Conservation (phyloP, 2,888 invertebrate species). For the Nomada lathburiana region DNA sequence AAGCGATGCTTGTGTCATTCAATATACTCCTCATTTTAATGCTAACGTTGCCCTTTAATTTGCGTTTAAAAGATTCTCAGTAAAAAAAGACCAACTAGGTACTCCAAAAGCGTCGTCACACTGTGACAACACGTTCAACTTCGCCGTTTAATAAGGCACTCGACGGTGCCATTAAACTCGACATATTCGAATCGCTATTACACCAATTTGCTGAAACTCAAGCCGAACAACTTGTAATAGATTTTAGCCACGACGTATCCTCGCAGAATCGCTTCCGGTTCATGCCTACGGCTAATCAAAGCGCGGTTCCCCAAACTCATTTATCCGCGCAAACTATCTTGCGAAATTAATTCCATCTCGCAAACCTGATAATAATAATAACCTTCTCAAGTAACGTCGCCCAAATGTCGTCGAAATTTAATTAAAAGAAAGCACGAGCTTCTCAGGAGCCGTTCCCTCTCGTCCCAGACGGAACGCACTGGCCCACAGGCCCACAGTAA, state of each 20-base stretch:
- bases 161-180: not conserved
- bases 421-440: too few relatives aligned
- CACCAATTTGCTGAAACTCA: conserved; percentile 4
- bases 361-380: not conserved
- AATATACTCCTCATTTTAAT: too few relatives aligned
- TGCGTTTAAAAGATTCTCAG: too few relatives aligned
- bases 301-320: conserved; percentile 31
- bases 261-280: not conserved
- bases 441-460: too few relatives aligned
- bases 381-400: not conserved
- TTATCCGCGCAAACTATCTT: conserved; percentile 24
- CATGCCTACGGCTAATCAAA: conserved; percentile 1
- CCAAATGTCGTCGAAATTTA: too few relatives aligned
- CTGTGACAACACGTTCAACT: not conserved
- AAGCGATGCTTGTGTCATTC: too few relatives aligned
- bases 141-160: conserved; percentile 7
- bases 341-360: conserved; percentile 25
- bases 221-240: conserved; percentile 40
- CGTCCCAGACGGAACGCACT: too few relatives aligned
- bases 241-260: conserved; percentile 8
- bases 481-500: not conserved
- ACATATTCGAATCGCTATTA: conserved; percentile 10
- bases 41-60: too few relatives aligned
- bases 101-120: not conserved
- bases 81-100: not conserved